Base-by-base conservation (phyloP, 1,140 invertebrate genomes). In the Cheumatopsyche charites region DNA sequence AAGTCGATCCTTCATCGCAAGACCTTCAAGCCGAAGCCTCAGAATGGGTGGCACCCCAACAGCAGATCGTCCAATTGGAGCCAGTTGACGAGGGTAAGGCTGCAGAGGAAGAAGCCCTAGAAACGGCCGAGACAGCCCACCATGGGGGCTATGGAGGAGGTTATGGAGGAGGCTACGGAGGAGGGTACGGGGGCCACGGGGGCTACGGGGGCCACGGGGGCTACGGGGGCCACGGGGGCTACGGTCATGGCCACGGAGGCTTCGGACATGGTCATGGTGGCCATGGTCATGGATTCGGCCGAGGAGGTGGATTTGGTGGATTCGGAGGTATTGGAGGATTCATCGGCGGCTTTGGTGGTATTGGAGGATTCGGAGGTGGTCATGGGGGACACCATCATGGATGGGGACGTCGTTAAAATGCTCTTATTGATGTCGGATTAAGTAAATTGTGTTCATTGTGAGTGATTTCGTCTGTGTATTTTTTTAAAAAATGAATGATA, bases 311-410 rank as follows among this genome's bases (percentile, higher is more conserved):
- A 21, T 19, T 43, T 19, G 41, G 62, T 11, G 62, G 62, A 13
- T 62, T 62, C 62, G 62, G 62, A 29, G 62, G 62, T 36, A 9
- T 65, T 19, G 62, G 36, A 43, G 62, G 62, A 4, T 66, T 66
- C 21, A 43, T 15, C 1, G 63, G 15, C 12, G 3, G 2, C 55
- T 3, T 12, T 25, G 55, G 55, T 19, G 55, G 55, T 19, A 3
- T 23, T 21, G 63, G 63, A 23, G 63, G 63, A 7, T 63, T 63
- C 15, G 58, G 58, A 26, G 19, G 25, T 26, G 62, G 55, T 3
- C 21, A 9, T 4, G 29, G 29, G 9, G 29, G 29, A 36, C 17
- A 21, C 15, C 62, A 63, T 63, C 62, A 63, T 41, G 62, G 62
- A 42, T 63, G 29, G 29, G 62, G 62, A 41, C 12, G 29, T 36